Conservation (phyloP, 2,888 invertebrate species). For the Heteromurus nitidus region DNA sequence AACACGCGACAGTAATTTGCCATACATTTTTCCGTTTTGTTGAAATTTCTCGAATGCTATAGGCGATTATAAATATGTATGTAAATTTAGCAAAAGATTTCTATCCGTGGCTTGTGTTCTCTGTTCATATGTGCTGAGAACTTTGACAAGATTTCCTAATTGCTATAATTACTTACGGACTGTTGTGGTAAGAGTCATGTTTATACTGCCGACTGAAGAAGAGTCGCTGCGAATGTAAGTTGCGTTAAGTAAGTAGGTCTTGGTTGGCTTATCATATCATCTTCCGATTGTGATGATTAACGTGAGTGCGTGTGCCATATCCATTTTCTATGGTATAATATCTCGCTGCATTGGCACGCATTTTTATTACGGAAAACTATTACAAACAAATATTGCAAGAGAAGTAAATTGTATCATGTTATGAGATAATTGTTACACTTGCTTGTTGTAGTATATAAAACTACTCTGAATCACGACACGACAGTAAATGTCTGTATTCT, state of each 20-base stretch:
- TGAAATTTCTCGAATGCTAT: too few species aligned
- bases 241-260: slow-evolving; percentile 6
- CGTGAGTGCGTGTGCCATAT: neutral
- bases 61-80: too few species aligned
- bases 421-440: slow-evolving; percentile 6
- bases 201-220: neutral
- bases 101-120: too few species aligned
- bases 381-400: neutral
- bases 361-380: slow-evolving; percentile 3
- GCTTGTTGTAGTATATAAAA: neutral
- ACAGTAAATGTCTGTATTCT: too few species aligned
- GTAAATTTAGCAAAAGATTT: too few species aligned
- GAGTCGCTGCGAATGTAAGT: neutral
- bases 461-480: too few species aligned
- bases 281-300: neutral
- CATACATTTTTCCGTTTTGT: too few species aligned
- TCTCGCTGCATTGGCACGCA: too few species aligned
- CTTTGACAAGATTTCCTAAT: slow-evolving; percentile 17
- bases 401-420: neutral
- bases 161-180: neutral
- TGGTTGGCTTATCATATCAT: neutral
- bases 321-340: too few species aligned
- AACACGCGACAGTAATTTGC: too few species aligned
- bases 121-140: too few species aligned
- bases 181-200: neutral